These are phyloP conservation scores for Himalopsyche anomala DNA, from an alignment of 2,888 invertebrate genomes.

Conservation along the genomic window DNA sequence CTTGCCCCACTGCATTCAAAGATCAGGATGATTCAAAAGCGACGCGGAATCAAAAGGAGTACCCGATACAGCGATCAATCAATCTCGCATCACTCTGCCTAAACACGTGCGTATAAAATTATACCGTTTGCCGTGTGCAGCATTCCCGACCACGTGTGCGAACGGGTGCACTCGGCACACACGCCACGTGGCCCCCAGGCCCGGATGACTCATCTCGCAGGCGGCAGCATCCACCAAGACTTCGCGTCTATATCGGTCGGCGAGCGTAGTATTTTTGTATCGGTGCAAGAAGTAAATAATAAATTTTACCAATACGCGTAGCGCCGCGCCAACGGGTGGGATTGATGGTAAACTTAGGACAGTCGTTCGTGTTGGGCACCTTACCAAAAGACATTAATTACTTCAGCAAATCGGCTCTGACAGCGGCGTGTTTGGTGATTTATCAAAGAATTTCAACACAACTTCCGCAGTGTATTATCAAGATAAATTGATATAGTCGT, in stretches of 20 bases:
- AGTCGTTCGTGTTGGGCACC: not conserved
- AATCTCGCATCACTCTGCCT: slow-evolving; percentile 9
- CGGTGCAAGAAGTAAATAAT: slow-evolving; percentile 16
- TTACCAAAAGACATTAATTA: not conserved
- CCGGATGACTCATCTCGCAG: slow-evolving; percentile 17
- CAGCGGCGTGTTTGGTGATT: not conserved
- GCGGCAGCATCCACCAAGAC: not conserved
- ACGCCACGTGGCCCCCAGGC: slow-evolving; percentile 9
- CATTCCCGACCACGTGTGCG: slow-evolving; percentile 38
- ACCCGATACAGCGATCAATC: slow-evolving; percentile 18
- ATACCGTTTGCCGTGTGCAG: slow-evolving; percentile 32
- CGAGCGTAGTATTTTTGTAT: slow-evolving; percentile 40
- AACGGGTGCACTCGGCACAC: slow-evolving; percentile 35
- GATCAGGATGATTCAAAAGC: too few relatives aligned
- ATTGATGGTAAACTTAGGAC: not conserved
- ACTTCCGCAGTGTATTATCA: not conserved
- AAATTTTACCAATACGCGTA: slow-evolving; percentile 21
- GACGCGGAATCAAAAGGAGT: not conserved
- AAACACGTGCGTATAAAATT: slow-evolving; percentile 7
- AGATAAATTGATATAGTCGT: not conserved
- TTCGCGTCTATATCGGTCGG: slow-evolving; percentile 29
- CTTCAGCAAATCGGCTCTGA: not conserved
- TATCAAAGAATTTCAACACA: not conserved
- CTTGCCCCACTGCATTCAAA: too few relatives aligned
- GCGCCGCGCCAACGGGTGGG: not conserved